Base-by-base conservation (phyloP, 2,797 vertebrate species). In the Distichodus sexfasciatus region DNA sequence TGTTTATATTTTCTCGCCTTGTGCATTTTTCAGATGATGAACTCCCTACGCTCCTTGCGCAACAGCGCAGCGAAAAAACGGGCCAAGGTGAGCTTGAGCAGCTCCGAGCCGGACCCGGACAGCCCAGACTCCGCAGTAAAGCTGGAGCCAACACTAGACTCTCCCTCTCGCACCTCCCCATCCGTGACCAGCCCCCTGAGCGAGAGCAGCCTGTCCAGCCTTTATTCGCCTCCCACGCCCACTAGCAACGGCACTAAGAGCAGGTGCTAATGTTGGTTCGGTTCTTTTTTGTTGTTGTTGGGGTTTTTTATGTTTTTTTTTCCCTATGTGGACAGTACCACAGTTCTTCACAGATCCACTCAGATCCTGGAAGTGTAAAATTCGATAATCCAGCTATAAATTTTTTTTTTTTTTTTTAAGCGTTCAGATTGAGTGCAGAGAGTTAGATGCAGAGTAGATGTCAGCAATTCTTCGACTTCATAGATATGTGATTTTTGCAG, bases 1-100 rank as follows among this genome's bases (percentile, higher is more conserved):
- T 26, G 12, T 3, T 23, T 21, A 15, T 58, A 40, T 47, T 24
- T 55, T 26, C 6, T 47, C n/a, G n/a, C n/a, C n/a, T 9, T 78
- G 14, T 79, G 58, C 4, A 0, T 23, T 17, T 36, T 24, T 15
- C 81, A 99, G 97, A 98, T 98, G 96, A 83, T 93, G 81, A 95
- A 88, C 76, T 97, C 93, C 0, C 89, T 98, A 12, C 85, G 93
- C 0, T 93, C 92, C 1, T 81, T 98, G 62, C 92, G 93, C n/a
- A 95, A 90, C 78, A 98, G 94, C 0, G 95, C 95, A 0, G 96
- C 96, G 29, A 98, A 94, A 85, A 99, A 97, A 82, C 89, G 94
- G 72, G 96, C 95, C 0, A 94, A 93, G 80, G 88, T 91, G 6
- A 93, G 86, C 70, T 80, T 91, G 38, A 88, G 86, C 64, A 66